Evolutionary conservation across 2,888 invertebrate genomes (phyloP), one percentile per base, ranked within the genome.

Genomic region (Drosophila phalerata): DNA sequence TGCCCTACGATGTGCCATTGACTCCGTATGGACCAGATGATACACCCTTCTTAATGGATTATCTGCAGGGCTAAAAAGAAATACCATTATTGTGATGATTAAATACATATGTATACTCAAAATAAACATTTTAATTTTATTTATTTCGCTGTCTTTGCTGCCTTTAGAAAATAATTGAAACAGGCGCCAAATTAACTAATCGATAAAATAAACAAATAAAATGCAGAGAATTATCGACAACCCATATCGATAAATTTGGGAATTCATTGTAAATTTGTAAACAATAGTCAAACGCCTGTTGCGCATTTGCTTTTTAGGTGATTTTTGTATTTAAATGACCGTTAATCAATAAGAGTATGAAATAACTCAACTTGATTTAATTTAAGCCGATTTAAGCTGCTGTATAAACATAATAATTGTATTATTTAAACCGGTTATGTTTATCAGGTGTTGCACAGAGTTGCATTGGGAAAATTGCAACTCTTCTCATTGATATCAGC

Each of bases 1-100:
- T 98, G 61, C 97, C 97, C 0, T 98, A 96, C 91, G 98, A 98
- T 92, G 92, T 97, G 13, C 98, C 98, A 0, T 94, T 96, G 0
- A 94, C 94, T 0, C 95, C 95, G 15, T 98, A 97, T 90, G 93
- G 93, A 0, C 88, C 92, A 0, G 94, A 93, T 43, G 97, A 97
- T 93, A 94, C 93, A 13, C 96, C 97, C 0, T 97, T 96, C 93
- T 93, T 95, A 0, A 93, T 93, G 48, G 95, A 96, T 67, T 94
- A 95, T 76, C 91, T 95, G 17, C 89, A 85, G 10, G 64, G 63
- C 8, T 76, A 22, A 69, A 38, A 22, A n/a, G 3, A 1, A 9
- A 15, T 32, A 8, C 1, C n/a, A 6, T 19, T 22, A 11, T 32
- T 52, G 57, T 58, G 17, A 51, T 57, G 1, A 28, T 51, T 32